phyloP scores from a whole-genome alignment of 1,140 invertebrate genomes.

The Orussus abietinus region DNA sequence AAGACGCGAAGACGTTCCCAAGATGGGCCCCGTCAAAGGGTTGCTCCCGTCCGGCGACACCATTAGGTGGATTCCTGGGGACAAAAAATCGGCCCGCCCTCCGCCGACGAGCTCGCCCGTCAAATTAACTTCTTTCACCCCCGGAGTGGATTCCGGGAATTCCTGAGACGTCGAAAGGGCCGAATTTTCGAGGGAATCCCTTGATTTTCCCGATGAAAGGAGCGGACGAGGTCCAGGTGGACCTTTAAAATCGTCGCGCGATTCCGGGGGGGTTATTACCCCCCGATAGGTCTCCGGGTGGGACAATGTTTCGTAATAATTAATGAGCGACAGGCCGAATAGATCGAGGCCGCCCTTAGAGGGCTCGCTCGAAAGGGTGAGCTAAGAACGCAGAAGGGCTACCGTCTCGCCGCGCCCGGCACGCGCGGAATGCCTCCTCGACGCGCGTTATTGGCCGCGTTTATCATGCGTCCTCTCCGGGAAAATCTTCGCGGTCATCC shows the following conservation, averaged over 20 bases:
- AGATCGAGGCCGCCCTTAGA: slow-evolving; percentile 38
- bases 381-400: slow-evolving; percentile 34
- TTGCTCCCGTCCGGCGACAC: too few species aligned
- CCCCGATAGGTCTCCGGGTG: too few species aligned
- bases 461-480: slow-evolving; percentile 32
- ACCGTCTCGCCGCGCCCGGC: slow-evolving; percentile 25
- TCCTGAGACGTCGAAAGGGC: too few species aligned
- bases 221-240: too few species aligned
- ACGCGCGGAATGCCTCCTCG: slow-evolving; percentile 26
- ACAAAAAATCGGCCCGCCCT: slow-evolving; percentile 1
- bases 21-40: slow-evolving; percentile 24
- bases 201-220: too few species aligned
- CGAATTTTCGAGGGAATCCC: too few species aligned
- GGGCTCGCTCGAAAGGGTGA: slow-evolving; percentile 44
- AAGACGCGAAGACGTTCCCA: slow-evolving; percentile 27
- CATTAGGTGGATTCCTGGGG: neutral
- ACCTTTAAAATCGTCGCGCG: too few species aligned
- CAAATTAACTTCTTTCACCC: neutral
- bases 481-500: slow-evolving; percentile 25
- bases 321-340: slow-evolving; percentile 47
- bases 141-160: too few species aligned
- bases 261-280: too few species aligned
- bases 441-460: slow-evolving; percentile 39
- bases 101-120: neutral
- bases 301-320: slow-evolving; percentile 51